These are phyloP conservation scores for Zaprionus capensis DNA, from an alignment of 1,140 invertebrate genomes.

Conservation along the genomic window DNA sequence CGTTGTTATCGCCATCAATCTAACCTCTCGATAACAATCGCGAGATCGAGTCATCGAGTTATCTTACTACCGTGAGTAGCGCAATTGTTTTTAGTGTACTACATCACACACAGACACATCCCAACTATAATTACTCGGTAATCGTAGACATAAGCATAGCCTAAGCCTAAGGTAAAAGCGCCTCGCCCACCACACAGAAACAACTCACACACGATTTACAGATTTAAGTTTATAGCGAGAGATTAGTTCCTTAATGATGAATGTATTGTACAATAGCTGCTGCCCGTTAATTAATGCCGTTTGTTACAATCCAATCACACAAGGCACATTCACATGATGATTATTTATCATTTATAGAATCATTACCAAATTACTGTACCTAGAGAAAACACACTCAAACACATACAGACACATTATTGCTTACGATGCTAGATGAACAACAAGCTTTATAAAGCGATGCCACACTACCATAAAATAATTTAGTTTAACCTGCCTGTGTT, in stretches of 20 bases:
- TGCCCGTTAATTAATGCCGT: conserved; percentile 9
- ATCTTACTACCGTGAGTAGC: not conserved
- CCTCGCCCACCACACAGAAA: conserved; percentile 17
- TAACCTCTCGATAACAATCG: not conserved
- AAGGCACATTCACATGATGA: conserved; percentile 48
- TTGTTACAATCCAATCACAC: conserved; percentile 22
- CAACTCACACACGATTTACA: not conserved
- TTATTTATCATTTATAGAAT: conserved; percentile 43
- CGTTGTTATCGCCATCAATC: not conserved
- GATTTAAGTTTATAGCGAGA: conserved; percentile 22
- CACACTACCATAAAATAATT: conserved; percentile 11
- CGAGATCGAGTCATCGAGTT: not conserved
- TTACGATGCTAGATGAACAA: conserved; percentile 37
- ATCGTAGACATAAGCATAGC: conserved; percentile 50
- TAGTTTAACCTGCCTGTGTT: conserved; percentile 17
- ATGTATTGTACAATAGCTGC: conserved; percentile 43
- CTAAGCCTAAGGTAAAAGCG: conserved; percentile 26
- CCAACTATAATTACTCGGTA: conserved; percentile 40
- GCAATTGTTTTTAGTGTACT: conserved; percentile 35
- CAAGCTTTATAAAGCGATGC: conserved; percentile 32
- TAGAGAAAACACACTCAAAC: conserved; percentile 48
- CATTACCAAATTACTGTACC: conserved; percentile 61
- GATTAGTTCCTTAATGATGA: conserved; percentile 31
- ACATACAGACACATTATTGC: conserved; percentile 16
- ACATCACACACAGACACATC: not conserved